Conservation (phyloP, 2,113 vertebrate genomes). For the Rhipidura dahli region DNA sequence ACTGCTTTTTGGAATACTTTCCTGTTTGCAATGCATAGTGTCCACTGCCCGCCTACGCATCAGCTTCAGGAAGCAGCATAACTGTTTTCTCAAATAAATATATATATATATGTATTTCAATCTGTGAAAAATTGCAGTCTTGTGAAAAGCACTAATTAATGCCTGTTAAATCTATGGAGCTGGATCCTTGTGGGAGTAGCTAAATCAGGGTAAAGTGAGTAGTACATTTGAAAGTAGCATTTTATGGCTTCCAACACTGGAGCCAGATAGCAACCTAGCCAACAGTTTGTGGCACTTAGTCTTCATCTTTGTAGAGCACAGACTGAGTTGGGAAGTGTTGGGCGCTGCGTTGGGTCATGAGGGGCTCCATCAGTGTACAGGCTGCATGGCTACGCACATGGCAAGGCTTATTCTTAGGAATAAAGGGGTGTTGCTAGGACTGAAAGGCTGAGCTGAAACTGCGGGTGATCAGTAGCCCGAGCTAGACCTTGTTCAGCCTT, state of each 20-base stretch:
- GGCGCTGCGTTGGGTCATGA: rapidly evolving
- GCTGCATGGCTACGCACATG: rapidly evolving
- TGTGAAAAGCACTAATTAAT: slow-evolving; percentile 31
- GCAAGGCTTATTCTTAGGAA: background rate
- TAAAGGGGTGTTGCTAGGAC: rapidly evolving
- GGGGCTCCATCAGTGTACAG: rapidly evolving
- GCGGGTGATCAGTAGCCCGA: background rate
- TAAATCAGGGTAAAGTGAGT: background rate
- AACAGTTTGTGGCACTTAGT: background rate
- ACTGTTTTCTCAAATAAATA: background rate
- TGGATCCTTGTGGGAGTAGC: background rate
- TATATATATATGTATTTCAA: background rate
- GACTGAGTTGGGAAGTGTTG: background rate
- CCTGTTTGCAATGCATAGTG: background rate
- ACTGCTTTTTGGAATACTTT: background rate
- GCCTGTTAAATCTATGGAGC: background rate
- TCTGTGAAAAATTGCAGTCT: background rate
- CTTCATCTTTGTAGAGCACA: background rate
- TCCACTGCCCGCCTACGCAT: background rate
- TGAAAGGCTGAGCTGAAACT: background rate
- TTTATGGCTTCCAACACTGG: background rate
- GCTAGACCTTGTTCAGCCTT: background rate
- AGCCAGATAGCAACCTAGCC: background rate
- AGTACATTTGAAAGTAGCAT: background rate
- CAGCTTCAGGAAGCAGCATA: background rate